phyloP scores from a whole-genome alignment of 2,888 invertebrate species.

The Germaria angustata region DNA sequence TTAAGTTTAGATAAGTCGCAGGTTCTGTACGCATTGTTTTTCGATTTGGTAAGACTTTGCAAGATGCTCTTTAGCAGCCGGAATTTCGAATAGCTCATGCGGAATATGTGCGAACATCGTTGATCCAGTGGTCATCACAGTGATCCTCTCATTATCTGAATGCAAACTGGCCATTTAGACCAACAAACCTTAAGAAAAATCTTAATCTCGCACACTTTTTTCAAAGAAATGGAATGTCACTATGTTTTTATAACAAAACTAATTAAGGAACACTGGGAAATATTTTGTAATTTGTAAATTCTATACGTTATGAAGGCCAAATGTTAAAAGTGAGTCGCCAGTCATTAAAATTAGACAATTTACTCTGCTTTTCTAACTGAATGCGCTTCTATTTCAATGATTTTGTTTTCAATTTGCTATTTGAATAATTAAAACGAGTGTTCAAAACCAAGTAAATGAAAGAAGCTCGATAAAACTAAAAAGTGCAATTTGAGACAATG shows the following conservation, averaged over 20 bases:
- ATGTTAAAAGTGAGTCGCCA: slow-evolving; percentile 59
- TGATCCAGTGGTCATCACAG: too few relatives aligned
- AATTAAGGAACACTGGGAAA: neutral
- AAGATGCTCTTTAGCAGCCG: too few relatives aligned
- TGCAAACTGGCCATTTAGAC: too few relatives aligned
- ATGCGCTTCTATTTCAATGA: slow-evolving; percentile 7
- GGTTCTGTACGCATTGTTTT: too few relatives aligned
- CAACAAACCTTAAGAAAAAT: too few relatives aligned
- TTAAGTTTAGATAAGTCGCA: too few relatives aligned
- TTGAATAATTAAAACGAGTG: neutral
- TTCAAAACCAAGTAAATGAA: neutral
- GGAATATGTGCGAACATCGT: too few relatives aligned
- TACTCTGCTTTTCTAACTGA: neutral
- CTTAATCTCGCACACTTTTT: too few relatives aligned
- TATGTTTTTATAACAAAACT: neutral
- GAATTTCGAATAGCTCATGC: too few relatives aligned
- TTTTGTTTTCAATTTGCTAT: neutral
- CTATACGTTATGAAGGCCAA: slow-evolving; percentile 60
- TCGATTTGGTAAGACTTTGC: too few relatives aligned
- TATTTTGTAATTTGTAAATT: neutral
- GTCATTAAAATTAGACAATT: slow-evolving; percentile 53
- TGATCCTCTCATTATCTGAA: too few relatives aligned
- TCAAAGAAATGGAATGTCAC: too few relatives aligned
- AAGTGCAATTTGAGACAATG: slow-evolving; percentile 60
- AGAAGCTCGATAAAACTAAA: slow-evolving; percentile 11